Evolutionary conservation across 2,113 vertebrate species (phyloP).

Genomic region (Cettia cetti): DNA sequence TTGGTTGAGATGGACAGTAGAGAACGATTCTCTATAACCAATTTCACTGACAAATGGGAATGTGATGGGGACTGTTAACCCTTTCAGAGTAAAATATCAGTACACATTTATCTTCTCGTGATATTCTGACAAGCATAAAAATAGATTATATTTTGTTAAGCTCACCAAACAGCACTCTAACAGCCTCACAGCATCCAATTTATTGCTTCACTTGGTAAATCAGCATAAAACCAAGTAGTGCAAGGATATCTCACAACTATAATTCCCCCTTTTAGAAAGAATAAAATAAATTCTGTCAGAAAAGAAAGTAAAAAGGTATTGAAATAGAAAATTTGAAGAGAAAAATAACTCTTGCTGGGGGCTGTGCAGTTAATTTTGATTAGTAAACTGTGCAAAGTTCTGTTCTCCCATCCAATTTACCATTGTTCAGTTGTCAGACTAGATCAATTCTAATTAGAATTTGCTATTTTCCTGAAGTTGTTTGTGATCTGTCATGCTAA

Average conservation of each 20-base stretch:
- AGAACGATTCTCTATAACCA: background rate
- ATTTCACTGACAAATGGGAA: background rate
- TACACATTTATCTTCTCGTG: background rate
- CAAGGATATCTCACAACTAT: background rate
- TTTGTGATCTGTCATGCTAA: background rate
- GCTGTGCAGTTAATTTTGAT: constrained; percentile 2
- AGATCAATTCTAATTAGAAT: background rate
- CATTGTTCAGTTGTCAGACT: background rate
- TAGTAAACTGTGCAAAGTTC: background rate
- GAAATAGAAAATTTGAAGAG: background rate
- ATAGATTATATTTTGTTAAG: background rate
- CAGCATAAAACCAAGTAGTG: background rate
- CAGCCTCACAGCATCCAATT: background rate
- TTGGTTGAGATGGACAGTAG: background rate
- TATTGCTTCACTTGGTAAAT: background rate
- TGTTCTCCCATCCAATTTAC: background rate
- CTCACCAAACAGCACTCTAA: background rate
- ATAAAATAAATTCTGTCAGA: background rate
- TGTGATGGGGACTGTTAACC: background rate
- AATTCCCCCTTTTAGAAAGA: background rate
- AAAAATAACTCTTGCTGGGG: background rate
- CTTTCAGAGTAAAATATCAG: background rate
- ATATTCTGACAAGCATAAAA: background rate
- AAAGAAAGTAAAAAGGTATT: background rate
- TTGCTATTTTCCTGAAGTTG: background rate